phyloP scores from a whole-genome alignment of 2,797 vertebrate species.

The Silurus aristotelis region DNA sequence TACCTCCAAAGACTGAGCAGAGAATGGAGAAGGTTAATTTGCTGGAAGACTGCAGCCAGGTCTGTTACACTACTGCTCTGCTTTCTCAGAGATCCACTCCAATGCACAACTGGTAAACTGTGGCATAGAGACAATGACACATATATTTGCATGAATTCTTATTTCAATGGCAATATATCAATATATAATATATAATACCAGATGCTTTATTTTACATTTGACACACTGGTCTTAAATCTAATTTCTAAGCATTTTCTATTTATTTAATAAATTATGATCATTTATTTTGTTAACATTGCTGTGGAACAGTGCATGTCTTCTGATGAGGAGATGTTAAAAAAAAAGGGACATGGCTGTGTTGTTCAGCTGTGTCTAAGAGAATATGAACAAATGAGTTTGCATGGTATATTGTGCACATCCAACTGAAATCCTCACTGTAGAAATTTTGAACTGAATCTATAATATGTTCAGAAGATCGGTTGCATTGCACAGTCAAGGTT shows the following conservation, averaged over 20 bases:
- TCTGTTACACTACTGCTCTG: constrained; percentile 10
- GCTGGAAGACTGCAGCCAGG: constrained; percentile 11
- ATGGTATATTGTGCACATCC: constrained; percentile 31
- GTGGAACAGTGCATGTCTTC: constrained; percentile 9
- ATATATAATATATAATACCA: constrained; percentile 58
- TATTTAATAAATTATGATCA: constrained; percentile 62
- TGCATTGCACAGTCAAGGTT: constrained; percentile 9
- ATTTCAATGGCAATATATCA: constrained; percentile 16
- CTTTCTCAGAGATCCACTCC: background rate
- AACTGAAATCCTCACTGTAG: background rate
- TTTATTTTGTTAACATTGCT: constrained; percentile 35
- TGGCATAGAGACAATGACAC: constrained; percentile 26
- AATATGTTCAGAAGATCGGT: constrained; percentile 9
- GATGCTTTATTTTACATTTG: constrained; percentile 63
- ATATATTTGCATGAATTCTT: constrained; percentile 35
- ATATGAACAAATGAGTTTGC: constrained; percentile 23
- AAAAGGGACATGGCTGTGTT: background rate
- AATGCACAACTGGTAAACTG: constrained; percentile 5
- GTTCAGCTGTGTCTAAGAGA: constrained; percentile 7
- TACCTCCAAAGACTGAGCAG: background rate
- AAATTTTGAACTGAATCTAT: constrained; percentile 22
- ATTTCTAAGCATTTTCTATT: constrained; percentile 52
- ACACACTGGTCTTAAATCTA: constrained; percentile 30
- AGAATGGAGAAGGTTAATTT: constrained; percentile 18
- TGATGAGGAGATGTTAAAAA: background rate